phyloP scores from a whole-genome alignment of 2,888 invertebrate species.

The Dasysyrphus albostriatus region DNA sequence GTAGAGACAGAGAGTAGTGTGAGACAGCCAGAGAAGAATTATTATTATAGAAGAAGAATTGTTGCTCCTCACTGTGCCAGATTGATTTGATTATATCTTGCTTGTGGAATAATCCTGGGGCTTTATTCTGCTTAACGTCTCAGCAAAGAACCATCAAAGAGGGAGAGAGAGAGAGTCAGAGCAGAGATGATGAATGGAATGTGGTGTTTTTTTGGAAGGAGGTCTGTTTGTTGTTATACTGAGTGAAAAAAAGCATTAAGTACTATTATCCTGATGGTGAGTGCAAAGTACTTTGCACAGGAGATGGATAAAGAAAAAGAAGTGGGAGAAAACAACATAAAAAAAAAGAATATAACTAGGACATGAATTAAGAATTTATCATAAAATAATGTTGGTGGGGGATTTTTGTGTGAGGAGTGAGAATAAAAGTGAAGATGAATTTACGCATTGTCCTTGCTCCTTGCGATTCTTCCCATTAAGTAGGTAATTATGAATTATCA shows the following conservation, averaged over 20 bases:
- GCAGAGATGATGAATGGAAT: conserved; percentile 39
- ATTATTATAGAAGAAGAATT: conserved; percentile 21
- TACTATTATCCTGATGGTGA: conserved; percentile 57
- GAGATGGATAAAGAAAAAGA: conserved; percentile 4
- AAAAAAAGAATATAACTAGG: conserved; percentile 26
- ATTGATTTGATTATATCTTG: conserved; percentile 63
- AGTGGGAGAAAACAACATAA: not conserved
- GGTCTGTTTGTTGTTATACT: conserved; percentile 48
- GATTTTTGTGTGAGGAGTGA: not conserved
- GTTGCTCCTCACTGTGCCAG: conserved; percentile 28
- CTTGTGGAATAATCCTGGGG: conserved; percentile 46
- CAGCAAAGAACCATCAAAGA: not conserved
- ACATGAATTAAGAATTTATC: conserved; percentile 55
- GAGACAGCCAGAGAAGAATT: not conserved
- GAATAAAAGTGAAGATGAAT: conserved; percentile 17
- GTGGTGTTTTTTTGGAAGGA: not conserved
- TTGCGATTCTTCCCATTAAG: conserved; percentile 54
- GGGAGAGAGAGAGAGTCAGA: not conserved
- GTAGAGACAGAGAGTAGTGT: not conserved
- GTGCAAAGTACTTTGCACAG: conserved; percentile 62
- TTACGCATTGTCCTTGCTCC: conserved; percentile 51
- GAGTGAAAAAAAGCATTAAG: conserved; percentile 57
- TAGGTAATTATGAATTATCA: conserved; percentile 67
- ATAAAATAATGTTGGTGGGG: conserved; percentile 10
- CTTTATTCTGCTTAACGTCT: conserved; percentile 32